These are phyloP conservation scores for Dipodomys spectabilis DNA, from an alignment of 2,113 vertebrate genomes.

Conservation along the genomic window DNA sequence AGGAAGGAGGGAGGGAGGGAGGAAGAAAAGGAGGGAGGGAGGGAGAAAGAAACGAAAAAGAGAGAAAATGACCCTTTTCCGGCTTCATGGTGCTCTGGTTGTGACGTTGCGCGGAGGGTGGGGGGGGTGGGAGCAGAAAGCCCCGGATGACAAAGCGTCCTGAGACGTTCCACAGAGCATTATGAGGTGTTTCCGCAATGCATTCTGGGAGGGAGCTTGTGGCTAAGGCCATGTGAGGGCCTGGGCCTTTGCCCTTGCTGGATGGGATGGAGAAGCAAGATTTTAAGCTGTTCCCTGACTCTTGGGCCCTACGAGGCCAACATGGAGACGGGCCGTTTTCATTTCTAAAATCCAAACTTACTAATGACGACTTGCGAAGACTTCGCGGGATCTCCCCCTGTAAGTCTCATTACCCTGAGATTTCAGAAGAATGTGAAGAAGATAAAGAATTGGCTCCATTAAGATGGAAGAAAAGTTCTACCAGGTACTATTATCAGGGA, in stretches of 20 bases:
- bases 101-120: too few species aligned
- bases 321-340: conserved; percentile 90
- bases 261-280: neutral
- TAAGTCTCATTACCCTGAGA: conserved; percentile 93
- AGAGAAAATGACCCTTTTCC: too few species aligned
- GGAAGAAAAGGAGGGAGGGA: too few species aligned
- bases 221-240: too few species aligned
- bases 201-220: neutral
- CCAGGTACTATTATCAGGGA: conserved; percentile 95
- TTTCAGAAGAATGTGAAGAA: conserved; percentile 94
- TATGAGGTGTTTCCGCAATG: neutral
- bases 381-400: conserved; percentile 88
- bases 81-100: too few species aligned
- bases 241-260: too few species aligned
- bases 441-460: conserved; percentile 93
- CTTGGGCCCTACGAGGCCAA: conserved; percentile 91
- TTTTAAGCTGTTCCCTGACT: conserved; percentile 91
- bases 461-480: conserved; percentile 94
- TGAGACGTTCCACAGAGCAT: neutral
- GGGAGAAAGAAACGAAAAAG: too few species aligned
- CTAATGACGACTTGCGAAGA: conserved; percentile 91
- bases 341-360: conserved; percentile 92
- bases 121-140: too few species aligned
- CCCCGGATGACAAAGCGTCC: too few species aligned
- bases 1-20: too few species aligned